Conservation (phyloP, 2,797 vertebrate species). For the Hozukius guyotensis region DNA sequence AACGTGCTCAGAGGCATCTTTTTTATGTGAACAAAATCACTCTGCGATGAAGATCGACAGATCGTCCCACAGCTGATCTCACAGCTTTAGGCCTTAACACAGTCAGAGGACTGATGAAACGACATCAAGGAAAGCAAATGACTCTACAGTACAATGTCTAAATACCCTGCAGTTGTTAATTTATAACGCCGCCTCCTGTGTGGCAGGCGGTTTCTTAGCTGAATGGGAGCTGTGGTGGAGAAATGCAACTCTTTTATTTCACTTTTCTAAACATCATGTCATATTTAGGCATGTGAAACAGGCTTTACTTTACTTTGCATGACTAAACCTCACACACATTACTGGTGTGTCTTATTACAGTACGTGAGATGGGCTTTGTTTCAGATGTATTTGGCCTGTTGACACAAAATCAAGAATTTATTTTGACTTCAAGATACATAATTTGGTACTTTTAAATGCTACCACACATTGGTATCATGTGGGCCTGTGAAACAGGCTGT, state of each 20-base stretch:
- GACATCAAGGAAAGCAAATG: conserved; percentile 6
- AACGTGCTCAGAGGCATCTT: conserved; percentile 2
- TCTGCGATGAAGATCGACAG: conserved; percentile 1
- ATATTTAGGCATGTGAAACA: background rate
- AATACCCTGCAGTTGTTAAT: conserved; percentile 22
- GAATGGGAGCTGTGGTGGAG: background rate
- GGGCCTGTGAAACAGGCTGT: background rate
- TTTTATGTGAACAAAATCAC: conserved; percentile 20
- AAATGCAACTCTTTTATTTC: conserved; percentile 17
- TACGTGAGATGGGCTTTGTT: background rate
- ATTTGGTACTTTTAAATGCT: background rate
- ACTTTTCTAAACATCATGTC: background rate
- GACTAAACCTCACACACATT: conserved; percentile 2
- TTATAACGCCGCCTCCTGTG: background rate
- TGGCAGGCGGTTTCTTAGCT: background rate
- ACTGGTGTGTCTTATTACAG: conserved; percentile 10
- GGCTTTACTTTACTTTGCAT: conserved; percentile 20
- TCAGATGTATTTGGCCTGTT: background rate
- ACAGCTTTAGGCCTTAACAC: conserved; percentile 57
- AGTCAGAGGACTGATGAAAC: background rate
- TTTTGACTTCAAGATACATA: background rate
- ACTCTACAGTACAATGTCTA: conserved; percentile 26
- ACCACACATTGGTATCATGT: background rate
- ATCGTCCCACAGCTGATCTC: conserved; percentile 11
- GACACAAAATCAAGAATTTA: conserved; percentile 13